A percentile compares a stretch with the other conserved stretches of the same genome.
phyloP scores from a whole-genome alignment of 2,888 invertebrate genomes.

The Ptycholaimellus sp. region DNA sequence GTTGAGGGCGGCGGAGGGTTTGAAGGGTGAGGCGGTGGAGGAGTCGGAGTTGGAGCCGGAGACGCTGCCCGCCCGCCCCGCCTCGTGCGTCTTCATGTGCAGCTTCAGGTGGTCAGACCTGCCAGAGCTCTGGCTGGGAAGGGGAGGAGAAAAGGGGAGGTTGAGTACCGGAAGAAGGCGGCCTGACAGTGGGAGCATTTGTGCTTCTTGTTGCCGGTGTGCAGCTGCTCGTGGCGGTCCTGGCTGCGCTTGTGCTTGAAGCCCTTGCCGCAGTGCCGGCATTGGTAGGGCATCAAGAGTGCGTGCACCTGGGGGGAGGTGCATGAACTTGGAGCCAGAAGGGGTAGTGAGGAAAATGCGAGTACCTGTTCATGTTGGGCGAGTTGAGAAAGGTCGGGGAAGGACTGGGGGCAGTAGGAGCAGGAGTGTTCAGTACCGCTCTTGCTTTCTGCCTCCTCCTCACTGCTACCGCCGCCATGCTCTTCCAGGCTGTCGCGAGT shows the following conservation, averaged over 20 bases:
- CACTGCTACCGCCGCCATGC: no score
- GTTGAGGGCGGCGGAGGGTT: no score
- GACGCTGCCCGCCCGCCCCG: no score
- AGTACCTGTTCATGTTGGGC: neutral
- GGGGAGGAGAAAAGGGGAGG: neutral
- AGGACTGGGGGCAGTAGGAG: neutral
- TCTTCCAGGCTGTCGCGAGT: no score
- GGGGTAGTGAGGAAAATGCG: no score
- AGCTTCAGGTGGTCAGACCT: conserved; percentile 61
- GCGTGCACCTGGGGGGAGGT: conserved; percentile 64
- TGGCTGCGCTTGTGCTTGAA: conserved; percentile 83
- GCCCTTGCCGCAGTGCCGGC: conserved; percentile 63
- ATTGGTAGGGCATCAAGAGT: conserved; percentile 71
- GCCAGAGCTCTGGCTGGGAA: neutral
- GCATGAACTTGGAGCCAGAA: no score
- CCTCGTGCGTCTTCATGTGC: conserved; percentile 81
- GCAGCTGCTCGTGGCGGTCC: conserved; percentile 73
- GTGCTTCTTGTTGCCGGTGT: conserved; percentile 69
- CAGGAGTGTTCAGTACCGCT: no score
- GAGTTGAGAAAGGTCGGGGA: neutral
- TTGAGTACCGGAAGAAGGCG: conserved; percentile 45
- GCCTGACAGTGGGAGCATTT: conserved; percentile 69
- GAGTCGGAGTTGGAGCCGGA: no score
- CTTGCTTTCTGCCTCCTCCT: no score
- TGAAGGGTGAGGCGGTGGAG: no score